Evolutionary conservation across 1,140 invertebrate species (phyloP), one percentile per base, ranked within the genome.

Genomic region (Rhizoglyphus robini): DNA sequence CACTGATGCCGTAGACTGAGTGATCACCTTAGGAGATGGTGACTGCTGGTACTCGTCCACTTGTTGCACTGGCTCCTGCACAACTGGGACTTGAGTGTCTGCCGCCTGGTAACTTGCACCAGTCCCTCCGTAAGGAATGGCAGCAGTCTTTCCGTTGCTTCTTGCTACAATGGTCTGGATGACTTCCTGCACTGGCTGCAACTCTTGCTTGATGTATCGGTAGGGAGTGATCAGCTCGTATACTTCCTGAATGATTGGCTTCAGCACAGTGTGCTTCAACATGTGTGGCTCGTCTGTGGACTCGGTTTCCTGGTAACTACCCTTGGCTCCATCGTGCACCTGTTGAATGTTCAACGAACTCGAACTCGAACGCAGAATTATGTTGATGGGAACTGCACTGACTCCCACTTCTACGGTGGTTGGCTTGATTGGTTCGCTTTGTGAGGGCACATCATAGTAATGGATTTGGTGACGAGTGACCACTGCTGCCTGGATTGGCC

Each of bases 221-320:
- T 8, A 61, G 20, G 59, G 59, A 47, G 59, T 47, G 18, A 61
- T 61, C 15, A 61, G 11, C 27, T 61, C 59, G 13, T 34, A 11
- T n/a, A 61, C 30, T 27, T 61, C 59, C 30, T 61, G 59, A 13
- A 61, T 61, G 30, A 61, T 61, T 11, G 59, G 59, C 30, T 61
- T 61, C 11, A n/a, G 5, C 20, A 61, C 59, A 4, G 30, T 41
- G 25, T 61, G 59, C 20, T 5, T 27, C 20, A 61, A n/a, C 11
- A 46, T 5, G 23, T 61, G 59, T 34, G 59, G 31, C 41, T 23
- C 59, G 25, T 61, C 59, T 29, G 8, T 18, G 8, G 36, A 41
- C 8, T 18, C 18, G 8, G 36, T 41, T 41, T 41, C 36, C 36
- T 41, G 36, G 8, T 11, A 41, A 41, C 18, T 41, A 18, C 36